phyloP scores from a whole-genome alignment of 92 coral and sea anemone species.

The Diadumene lineata region DNA sequence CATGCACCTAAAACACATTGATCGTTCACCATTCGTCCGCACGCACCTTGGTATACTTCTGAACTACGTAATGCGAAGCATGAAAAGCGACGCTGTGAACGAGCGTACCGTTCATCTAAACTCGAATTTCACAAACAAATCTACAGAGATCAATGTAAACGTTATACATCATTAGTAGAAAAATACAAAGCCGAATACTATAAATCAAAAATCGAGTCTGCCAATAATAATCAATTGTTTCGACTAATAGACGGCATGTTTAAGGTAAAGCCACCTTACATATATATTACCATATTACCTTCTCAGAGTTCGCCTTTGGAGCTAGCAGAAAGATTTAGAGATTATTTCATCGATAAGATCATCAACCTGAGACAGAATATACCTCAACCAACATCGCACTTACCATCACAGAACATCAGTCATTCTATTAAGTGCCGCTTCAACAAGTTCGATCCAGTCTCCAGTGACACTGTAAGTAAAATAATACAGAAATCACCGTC shows the following conservation, averaged over 20 bases:
- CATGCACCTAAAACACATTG: constrained; percentile 12
- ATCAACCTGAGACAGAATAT: background rate
- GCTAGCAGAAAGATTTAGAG: constrained; percentile 34
- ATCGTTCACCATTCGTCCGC: constrained; percentile 12
- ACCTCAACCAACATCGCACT: background rate
- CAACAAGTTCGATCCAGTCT: too few relatives aligned
- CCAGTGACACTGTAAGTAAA: too few relatives aligned
- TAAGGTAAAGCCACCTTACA: constrained; percentile 16
- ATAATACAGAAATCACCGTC: constrained; percentile 5
- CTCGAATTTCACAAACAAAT: constrained; percentile 16
- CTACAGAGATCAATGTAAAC: background rate
- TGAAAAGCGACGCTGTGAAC: constrained; percentile 36
- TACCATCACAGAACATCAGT: too few relatives aligned
- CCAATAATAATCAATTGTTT: constrained; percentile 31
- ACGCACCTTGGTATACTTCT: constrained; percentile 32
- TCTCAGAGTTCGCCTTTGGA: too few relatives aligned
- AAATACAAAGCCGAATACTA: constrained; percentile 15
- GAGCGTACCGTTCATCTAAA: constrained; percentile 18
- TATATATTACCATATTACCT: constrained; percentile 3
- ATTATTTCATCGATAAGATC: background rate
- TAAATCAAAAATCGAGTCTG: constrained; percentile 19
- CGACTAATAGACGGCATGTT: constrained; percentile 24
- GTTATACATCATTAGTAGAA: constrained; percentile 32
- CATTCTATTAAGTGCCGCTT: too few relatives aligned
- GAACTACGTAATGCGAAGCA: constrained; percentile 24